Base-by-base conservation (phyloP, 1,140 invertebrate genomes). In the Galendromus occidentalis region DNA sequence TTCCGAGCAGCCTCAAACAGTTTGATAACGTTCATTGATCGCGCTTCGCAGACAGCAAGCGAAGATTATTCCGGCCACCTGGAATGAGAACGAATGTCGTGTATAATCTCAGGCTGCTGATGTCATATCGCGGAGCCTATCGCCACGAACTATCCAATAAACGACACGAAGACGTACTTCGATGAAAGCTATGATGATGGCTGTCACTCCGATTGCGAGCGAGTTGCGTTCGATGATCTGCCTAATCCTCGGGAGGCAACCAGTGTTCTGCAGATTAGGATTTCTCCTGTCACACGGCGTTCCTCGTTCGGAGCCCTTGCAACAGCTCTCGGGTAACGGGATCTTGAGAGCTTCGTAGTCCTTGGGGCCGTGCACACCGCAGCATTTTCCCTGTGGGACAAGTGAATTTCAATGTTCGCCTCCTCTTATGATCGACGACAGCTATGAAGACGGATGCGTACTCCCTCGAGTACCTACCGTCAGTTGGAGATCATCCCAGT, bases 111-210 rank as follows among this genome's bases (percentile, higher is more conserved):
- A 4, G 4, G 9, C 33, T 39, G 4, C 9, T 9, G 33, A 39
- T 39, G 4, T 39, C 33, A 9, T 39, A 39, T n/a, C n/a, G n/a
- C n/a, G n/a, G n/a, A n/a, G n/a, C n/a, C n/a, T n/a, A n/a, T n/a
- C n/a, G n/a, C 4, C 33, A 39, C 33, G 33, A 39, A 9, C 9
- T 9, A 39, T 39, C 9, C 33, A 39, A 9, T 39, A 39, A n/a
- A 9, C 33, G 33, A 39, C 33, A 47, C 2, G 14, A 22, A 67
- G 51, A 7, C 47, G 1, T 7, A 45, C 45, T 28, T 44, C 42
- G 14, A 67, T 22, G 25, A 64, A 65, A 41, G 68, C 30, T 0
- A 66, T 44, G 33, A 51, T 67, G 7, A 66, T 66, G 28, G 65
- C 67, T 25, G 64, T n/a, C 44, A 67, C 64, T 47, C n/a, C 42